Evolutionary conservation across 2,113 vertebrate genomes (phyloP).

Genomic region (Theristicus caerulescens): DNA sequence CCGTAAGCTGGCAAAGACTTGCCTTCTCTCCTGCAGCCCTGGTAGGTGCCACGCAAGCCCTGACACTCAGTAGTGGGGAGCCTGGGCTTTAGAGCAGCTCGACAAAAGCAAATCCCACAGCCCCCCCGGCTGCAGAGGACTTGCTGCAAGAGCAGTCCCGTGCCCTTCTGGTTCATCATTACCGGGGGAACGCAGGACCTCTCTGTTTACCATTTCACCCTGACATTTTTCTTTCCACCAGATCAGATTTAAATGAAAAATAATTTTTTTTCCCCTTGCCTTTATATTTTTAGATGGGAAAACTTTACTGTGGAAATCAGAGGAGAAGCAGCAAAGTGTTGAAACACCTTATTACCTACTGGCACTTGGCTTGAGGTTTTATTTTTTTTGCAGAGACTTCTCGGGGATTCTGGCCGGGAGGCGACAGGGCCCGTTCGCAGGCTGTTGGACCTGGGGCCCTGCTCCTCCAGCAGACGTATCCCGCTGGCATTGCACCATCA

Average conservation of each 20-base stretch:
- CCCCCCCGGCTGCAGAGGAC: not conserved
- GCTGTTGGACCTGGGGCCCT: not conserved
- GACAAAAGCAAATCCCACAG: not conserved
- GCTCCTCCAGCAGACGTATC: not conserved
- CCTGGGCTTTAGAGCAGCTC: not conserved
- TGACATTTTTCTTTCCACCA: not conserved
- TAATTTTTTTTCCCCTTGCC: not conserved
- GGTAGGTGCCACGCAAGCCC: not conserved
- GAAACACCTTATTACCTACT: not conserved
- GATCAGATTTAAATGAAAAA: not conserved
- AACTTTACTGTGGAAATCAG: not conserved
- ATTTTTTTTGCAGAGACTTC: not conserved
- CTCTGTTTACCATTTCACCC: not conserved
- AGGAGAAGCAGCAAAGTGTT: not conserved
- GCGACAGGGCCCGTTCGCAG: accelerated
- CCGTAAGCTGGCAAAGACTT: not conserved
- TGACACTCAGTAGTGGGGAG: not conserved
- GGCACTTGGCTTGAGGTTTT: not conserved
- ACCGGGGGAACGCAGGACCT: not conserved
- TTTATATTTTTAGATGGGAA: not conserved
- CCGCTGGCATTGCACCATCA: not conserved
- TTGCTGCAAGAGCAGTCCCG: not conserved
- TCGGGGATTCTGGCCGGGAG: not conserved
- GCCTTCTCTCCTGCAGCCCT: not conserved
- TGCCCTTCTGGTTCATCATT: not conserved